These are phyloP conservation scores for Nibea coibor DNA, from an alignment of 2,113 vertebrate species.

Conservation along the genomic window DNA sequence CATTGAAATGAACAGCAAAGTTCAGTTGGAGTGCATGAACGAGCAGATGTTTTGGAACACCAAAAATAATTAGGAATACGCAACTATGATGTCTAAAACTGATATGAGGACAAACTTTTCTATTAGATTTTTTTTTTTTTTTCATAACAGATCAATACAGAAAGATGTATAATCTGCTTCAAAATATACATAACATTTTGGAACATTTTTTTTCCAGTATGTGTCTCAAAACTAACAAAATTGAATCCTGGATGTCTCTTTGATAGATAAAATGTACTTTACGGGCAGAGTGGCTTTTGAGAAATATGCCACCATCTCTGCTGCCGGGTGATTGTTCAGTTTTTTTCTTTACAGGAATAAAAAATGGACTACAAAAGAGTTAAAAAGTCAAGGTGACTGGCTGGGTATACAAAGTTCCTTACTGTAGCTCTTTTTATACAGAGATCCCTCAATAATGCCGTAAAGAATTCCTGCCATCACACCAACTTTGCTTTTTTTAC, in stretches of 20 bases:
- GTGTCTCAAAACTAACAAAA: neutral
- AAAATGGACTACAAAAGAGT: neutral
- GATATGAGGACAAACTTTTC: neutral
- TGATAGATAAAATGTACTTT: too few species aligned
- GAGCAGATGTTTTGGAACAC: neutral
- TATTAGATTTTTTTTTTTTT: neutral
- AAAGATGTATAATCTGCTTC: neutral
- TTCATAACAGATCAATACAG: neutral
- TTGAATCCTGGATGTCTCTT: neutral
- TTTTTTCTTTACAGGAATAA: too few species aligned
- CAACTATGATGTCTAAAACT: neutral
- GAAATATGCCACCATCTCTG: neutral
- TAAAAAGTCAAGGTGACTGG: neutral
- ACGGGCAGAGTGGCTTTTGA: neutral
- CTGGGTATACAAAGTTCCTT: neutral
- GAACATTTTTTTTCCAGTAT: neutral
- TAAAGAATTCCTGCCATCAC: too few species aligned
- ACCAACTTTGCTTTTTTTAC: too few species aligned
- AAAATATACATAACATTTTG: neutral
- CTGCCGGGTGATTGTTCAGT: neutral
- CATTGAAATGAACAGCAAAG: neutral
- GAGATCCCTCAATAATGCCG: too few species aligned
- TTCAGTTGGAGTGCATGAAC: neutral
- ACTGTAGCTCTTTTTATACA: too few species aligned
- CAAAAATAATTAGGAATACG: neutral